Evolutionary conservation across 2,888 invertebrate genomes (phyloP), one percentile per base, ranked within the genome.

Genomic region (Heliconius charithonia): DNA sequence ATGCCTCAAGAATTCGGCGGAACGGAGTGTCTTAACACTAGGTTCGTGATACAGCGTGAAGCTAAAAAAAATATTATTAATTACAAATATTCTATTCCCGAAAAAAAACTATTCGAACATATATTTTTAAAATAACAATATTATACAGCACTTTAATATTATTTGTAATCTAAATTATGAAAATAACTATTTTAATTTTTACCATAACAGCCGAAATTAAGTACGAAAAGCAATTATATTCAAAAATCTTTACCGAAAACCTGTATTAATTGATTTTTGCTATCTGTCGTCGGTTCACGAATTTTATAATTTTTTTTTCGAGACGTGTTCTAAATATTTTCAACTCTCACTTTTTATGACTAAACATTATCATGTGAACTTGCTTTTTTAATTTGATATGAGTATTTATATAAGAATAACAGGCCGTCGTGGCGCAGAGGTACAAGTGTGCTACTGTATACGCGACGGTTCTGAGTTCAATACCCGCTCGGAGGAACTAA

Each of bases 331-430:
- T 72, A 72, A 72, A 72, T 32, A 56, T 16, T 59, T 59, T 59
- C 59, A 32, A 72, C 72, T 72, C 29, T 72, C 59, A 72, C 72
- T 72, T 72, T 72, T 59, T 72, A 72, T 72, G 72, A 72, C 72
- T 37, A 59, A 72, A 72, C n/a, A 72, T 72, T 72, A n/a, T 4
- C 4, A 13, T 16, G n/a, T n/a, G 29, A 72, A 72, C 56, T 59
- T 29, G 71, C n/a, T 71, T 51, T 59, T 67, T 67, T 41, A n/a
- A 67, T 41, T 67, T 41, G 25, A 25, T 19, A 51, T 19, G 6
- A 51, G 51, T 51, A 2, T 51, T 51, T 51, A 22, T 51, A 9
- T 22, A 19, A 51, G 7, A 19, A 51, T 22, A 22, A 22, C 19
- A 22, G 22, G 22, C 22, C 22, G 19, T 19, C 6, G 6, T 51